These are phyloP conservation scores for Caenorhabditis panamensis DNA, from an alignment of 2,888 invertebrate species.

Conservation along the genomic window DNA sequence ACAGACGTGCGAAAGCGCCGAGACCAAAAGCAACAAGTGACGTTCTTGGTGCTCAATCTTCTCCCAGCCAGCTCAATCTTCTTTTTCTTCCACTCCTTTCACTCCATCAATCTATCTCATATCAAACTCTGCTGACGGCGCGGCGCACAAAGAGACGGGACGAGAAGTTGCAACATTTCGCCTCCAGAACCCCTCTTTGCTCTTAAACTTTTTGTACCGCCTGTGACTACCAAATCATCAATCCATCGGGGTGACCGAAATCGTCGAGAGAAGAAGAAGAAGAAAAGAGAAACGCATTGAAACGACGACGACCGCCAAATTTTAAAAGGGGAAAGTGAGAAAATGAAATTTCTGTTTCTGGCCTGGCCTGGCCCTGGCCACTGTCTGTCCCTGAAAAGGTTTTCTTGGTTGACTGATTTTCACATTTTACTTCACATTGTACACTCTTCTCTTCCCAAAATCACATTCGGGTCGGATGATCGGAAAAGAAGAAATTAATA, in stretches of 20 bases:
- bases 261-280: background rate
- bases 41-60: constrained; percentile 26
- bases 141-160: background rate
- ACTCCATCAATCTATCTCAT: constrained; percentile 24
- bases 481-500: constrained; percentile 18
- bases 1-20: no score
- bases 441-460: constrained; percentile 31
- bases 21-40: constrained; percentile 44
- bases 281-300: constrained; percentile 9
- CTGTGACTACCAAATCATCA: constrained; percentile 10
- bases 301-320: constrained; percentile 29
- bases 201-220: background rate
- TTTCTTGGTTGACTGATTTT: constrained; percentile 33
- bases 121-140: constrained; percentile 31
- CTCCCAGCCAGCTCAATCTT: background rate
- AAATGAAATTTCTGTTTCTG: constrained; percentile 22
- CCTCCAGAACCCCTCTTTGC: background rate
- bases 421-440: no score
- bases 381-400: constrained; percentile 25
- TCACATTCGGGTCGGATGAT: constrained; percentile 25
- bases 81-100: background rate
- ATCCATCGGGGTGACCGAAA: constrained; percentile 6
- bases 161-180: constrained; percentile 31
- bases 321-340: constrained; percentile 37
- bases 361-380: background rate